These are phyloP conservation scores for Pygoscelis adeliae DNA, from an alignment of 2,113 vertebrate species.

Conservation along the genomic window DNA sequence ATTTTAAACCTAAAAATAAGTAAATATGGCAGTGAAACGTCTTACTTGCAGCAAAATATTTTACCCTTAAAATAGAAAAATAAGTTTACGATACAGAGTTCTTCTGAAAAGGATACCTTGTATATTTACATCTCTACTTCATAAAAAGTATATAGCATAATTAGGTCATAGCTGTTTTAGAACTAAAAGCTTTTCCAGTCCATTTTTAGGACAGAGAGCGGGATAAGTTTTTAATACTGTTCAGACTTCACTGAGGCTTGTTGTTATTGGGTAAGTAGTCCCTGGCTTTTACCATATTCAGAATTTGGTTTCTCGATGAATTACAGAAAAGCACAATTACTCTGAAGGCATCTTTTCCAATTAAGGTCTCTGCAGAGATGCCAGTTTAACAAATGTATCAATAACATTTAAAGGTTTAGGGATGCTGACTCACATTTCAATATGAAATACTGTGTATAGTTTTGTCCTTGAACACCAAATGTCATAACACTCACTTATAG, in stretches of 20 bases:
- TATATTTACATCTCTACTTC: neutral
- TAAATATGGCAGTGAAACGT: neutral
- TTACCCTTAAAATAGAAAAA: neutral
- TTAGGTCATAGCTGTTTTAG: neutral
- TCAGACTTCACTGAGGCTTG: neutral
- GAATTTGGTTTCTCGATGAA: neutral
- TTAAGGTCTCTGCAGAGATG: neutral
- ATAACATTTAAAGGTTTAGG: neutral
- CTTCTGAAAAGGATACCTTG: neutral
- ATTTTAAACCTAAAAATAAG: neutral
- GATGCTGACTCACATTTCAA: neutral
- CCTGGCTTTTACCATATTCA: neutral
- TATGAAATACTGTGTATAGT: neutral
- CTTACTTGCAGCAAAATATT: neutral
- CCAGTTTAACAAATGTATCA: neutral
- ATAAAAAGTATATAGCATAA: neutral
- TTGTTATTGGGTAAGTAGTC: neutral
- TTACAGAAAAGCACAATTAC: neutral
- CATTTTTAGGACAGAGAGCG: neutral
- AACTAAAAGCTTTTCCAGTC: neutral
- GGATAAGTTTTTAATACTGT: neutral
- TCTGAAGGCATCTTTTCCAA: neutral
- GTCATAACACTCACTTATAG: neutral
- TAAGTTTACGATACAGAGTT: neutral
- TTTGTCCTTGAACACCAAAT: neutral